These are phyloP conservation scores for Conger conger DNA, from an alignment of 2,113 vertebrate species.

Conservation along the genomic window DNA sequence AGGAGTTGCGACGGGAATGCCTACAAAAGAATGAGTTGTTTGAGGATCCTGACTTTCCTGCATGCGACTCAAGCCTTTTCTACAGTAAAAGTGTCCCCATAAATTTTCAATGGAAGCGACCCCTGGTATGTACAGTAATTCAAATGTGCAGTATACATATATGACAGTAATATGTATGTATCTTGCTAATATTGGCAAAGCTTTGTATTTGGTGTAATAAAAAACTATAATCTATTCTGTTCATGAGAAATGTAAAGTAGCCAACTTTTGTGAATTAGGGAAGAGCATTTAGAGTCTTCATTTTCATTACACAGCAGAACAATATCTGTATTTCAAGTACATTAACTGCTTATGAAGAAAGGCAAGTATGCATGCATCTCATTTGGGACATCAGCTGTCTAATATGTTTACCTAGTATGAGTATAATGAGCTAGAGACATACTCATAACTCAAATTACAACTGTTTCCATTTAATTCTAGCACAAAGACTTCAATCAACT, in stretches of 20 bases:
- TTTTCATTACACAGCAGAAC: not conserved
- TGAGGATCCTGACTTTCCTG: constrained; percentile 84
- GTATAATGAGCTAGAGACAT: too few relatives aligned
- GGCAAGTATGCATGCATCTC: not conserved
- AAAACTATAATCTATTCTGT: not conserved
- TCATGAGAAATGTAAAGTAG: not conserved
- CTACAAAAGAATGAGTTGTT: constrained; percentile 72
- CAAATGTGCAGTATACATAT: not conserved
- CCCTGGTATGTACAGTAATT: constrained; percentile 70
- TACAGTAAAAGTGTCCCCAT: constrained; percentile 79
- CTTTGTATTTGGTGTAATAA: not conserved
- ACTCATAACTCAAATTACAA: too few relatives aligned
- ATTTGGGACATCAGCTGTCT: too few relatives aligned
- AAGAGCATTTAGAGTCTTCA: not conserved
- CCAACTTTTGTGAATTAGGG: not conserved
- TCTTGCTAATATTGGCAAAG: not conserved
- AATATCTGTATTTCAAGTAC: not conserved
- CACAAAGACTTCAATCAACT: too few relatives aligned
- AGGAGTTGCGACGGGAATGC: constrained; percentile 78
- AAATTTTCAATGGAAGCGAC: constrained; percentile 87
- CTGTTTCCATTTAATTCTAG: too few relatives aligned
- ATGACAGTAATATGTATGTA: not conserved
- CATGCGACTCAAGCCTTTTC: constrained; percentile 77
- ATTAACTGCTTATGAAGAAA: not conserved
- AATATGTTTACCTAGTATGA: too few relatives aligned